Conservation (phyloP, 2,888 invertebrate species). For the Lepetodrilus schrolli region DNA sequence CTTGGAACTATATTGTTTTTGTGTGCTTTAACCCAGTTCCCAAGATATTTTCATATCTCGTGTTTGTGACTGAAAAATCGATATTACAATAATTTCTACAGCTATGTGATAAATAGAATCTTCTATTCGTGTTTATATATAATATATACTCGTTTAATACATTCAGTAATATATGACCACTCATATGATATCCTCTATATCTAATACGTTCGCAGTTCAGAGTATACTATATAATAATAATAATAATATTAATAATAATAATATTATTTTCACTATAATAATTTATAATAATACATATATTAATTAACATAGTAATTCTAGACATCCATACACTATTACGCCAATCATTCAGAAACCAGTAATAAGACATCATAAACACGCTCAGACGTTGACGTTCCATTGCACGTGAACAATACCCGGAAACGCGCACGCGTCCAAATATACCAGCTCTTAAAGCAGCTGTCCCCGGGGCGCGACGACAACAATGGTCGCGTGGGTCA, state of each 20-base stretch:
- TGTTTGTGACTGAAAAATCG: too few species aligned
- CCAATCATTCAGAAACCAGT: background rate
- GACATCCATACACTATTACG: background rate
- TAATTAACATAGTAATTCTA: background rate
- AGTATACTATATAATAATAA: too few species aligned
- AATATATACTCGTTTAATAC: too few species aligned
- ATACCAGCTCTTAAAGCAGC: conserved; percentile 11
- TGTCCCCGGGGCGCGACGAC: conserved; percentile 8
- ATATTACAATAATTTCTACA: too few species aligned
- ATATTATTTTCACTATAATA: background rate
- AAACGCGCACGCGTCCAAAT: background rate
- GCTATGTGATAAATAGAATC: too few species aligned
- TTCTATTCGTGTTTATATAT: too few species aligned
- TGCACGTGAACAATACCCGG: conserved; percentile 16
- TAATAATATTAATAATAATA: background rate
- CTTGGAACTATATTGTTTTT: too few species aligned
- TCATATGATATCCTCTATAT: too few species aligned
- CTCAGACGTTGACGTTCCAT: background rate
- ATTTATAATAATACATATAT: background rate
- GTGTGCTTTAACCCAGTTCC: too few species aligned
- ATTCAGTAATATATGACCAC: too few species aligned
- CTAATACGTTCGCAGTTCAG: too few species aligned
- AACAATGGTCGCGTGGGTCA: background rate
- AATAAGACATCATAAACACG: background rate
- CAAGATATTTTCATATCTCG: too few species aligned